phyloP scores from a whole-genome alignment of 2,113 vertebrate species.

The Stercorarius parasiticus region DNA sequence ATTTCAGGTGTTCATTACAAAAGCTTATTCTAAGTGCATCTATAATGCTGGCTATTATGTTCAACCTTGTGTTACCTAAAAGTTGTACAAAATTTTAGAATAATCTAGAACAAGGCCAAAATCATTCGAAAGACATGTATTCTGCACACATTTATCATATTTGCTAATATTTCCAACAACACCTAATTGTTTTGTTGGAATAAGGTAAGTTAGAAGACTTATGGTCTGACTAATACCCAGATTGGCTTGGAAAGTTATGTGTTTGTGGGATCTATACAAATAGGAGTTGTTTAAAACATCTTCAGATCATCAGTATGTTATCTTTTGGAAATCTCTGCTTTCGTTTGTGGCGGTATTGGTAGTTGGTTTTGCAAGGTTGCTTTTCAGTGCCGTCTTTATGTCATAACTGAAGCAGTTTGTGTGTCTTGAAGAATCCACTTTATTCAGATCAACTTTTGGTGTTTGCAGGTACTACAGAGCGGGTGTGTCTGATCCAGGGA shows the following conservation, averaged over 20 bases:
- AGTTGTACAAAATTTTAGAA: not conserved
- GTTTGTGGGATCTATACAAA: not conserved
- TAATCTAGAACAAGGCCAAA: not conserved
- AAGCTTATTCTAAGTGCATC: not conserved
- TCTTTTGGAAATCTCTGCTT: not conserved
- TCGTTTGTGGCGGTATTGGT: not conserved
- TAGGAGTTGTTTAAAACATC: not conserved
- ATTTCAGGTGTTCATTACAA: not conserved
- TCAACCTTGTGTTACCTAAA: not conserved
- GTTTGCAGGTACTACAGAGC: slow-evolving; percentile 93
- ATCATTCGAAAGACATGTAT: not conserved
- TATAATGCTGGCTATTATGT: not conserved
- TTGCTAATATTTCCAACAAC: not conserved
- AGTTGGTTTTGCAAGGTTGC: not conserved
- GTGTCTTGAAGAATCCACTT: not conserved
- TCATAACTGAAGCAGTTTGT: not conserved
- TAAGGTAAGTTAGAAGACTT: not conserved
- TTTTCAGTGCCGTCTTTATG: not conserved
- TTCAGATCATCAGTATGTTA: not conserved
- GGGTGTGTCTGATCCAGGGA: slow-evolving; percentile 99
- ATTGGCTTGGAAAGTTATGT: not conserved
- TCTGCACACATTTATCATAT: not conserved
- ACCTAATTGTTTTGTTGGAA: not conserved
- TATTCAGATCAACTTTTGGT: slow-evolving; percentile 4
- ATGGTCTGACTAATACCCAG: not conserved